phyloP scores from a whole-genome alignment of 2,113 vertebrate genomes.

The Phaethon lepturus region DNA sequence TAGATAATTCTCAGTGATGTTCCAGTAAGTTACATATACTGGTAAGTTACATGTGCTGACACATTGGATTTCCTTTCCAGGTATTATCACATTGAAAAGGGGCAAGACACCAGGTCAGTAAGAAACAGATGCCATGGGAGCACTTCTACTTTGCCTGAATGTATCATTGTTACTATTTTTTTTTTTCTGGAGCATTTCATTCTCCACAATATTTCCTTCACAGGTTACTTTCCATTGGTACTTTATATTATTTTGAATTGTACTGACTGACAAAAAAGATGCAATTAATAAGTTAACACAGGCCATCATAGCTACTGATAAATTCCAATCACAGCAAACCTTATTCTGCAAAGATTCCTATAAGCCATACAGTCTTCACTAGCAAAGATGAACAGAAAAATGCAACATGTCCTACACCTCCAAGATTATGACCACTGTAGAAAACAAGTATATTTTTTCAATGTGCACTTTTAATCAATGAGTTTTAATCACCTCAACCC shows the following conservation, averaged over 20 bases:
- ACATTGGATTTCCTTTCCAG: not conserved
- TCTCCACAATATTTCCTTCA: not conserved
- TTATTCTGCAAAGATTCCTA: not conserved
- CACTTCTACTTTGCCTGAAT: not conserved
- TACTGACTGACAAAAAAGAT: not conserved
- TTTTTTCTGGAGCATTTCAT: not conserved
- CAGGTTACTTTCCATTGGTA: not conserved
- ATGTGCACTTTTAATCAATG: too few species aligned
- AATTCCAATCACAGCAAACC: not conserved
- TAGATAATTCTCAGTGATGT: not conserved
- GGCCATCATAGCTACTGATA: not conserved
- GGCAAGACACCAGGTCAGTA: not conserved
- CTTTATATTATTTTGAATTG: not conserved
- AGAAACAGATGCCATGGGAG: not conserved
- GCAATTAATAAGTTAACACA: not conserved
- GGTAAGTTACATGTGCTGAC: not conserved
- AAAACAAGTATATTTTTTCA: not conserved
- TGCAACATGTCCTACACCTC: not conserved
- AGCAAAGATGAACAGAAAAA: not conserved
- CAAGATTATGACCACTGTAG: not conserved
- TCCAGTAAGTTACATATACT: not conserved
- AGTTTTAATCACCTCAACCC: not conserved
- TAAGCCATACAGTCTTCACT: not conserved
- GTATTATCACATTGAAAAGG: not conserved
- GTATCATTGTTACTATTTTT: not conserved